A percentile compares a stretch with the other conserved stretches of the same genome.
These are phyloP conservation scores for Chymomyza costata DNA, from an alignment of 1,140 invertebrate species.

Conservation along the genomic window DNA sequence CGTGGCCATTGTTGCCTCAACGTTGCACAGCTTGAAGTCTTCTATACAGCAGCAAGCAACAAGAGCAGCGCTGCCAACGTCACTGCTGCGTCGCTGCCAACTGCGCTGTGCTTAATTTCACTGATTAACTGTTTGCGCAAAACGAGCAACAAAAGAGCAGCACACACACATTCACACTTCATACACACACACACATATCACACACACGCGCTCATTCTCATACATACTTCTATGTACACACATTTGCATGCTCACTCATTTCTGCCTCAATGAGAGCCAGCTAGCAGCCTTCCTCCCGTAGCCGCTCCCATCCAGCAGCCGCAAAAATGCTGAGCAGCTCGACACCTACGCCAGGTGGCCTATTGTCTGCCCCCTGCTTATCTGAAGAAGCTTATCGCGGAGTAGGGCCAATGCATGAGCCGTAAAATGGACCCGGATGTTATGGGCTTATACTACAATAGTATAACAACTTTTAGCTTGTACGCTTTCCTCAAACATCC, in stretches of 20 bases:
- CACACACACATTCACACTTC: conserved; percentile 7
- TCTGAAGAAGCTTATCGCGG: conserved; percentile 25
- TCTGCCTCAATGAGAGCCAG: too few species aligned
- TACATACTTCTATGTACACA: too few species aligned
- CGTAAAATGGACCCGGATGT: not conserved
- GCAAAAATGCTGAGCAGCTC: too few species aligned
- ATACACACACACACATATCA: conserved; percentile 16
- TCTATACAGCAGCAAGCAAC: conserved; percentile 20
- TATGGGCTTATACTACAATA: conserved; percentile 28
- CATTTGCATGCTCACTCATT: conserved; percentile 11
- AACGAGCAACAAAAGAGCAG: conserved; percentile 1
- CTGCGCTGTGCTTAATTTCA: conserved; percentile 54
- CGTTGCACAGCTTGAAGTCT: conserved; percentile 49
- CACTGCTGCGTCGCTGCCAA: too few species aligned
- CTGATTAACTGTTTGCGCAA: conserved; percentile 52
- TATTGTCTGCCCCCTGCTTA: conserved; percentile 5
- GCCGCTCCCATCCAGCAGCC: conserved; percentile 3
- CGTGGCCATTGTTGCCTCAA: conserved; percentile 33
- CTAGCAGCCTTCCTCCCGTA: conserved; percentile 13
- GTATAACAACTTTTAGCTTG: too few species aligned
- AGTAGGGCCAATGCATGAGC: not conserved
- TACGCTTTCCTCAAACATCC: too few species aligned
- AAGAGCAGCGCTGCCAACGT: conserved; percentile 21
- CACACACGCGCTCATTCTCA: conserved; percentile 11
- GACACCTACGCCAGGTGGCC: not conserved